These are phyloP conservation scores for Drosophila tripunctata DNA, from an alignment of 2,888 invertebrate species.

Conservation along the genomic window DNA sequence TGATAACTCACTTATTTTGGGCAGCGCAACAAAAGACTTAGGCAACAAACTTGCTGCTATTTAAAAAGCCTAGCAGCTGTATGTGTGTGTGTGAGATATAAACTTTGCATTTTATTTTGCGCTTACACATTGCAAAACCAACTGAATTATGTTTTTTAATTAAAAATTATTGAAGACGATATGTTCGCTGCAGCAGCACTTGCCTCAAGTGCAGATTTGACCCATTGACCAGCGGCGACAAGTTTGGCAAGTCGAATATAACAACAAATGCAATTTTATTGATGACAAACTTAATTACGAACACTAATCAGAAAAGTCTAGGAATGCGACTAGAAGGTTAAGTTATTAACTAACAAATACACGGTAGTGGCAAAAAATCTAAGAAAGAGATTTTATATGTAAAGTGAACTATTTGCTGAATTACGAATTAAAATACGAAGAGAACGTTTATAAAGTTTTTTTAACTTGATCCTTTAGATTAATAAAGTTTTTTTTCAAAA, in stretches of 20 bases:
- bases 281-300: slow-evolving; percentile 61
- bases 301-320: slow-evolving; percentile 35
- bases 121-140: slow-evolving; percentile 57
- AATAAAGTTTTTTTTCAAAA: too few relatives aligned
- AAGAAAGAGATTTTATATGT: too few relatives aligned
- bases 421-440: too few relatives aligned
- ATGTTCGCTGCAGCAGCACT: slow-evolving; percentile 10
- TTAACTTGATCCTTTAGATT: too few relatives aligned
- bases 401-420: too few relatives aligned
- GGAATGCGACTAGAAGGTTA: slow-evolving; percentile 5
- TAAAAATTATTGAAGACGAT: slow-evolving; percentile 61
- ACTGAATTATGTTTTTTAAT: slow-evolving; percentile 67
- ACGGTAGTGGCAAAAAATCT: too few relatives aligned
- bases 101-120: slow-evolving; percentile 59
- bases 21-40: slow-evolving; percentile 59
- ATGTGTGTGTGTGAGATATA: slow-evolving; percentile 13
- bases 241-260: slow-evolving; percentile 61
- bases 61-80: slow-evolving; percentile 23
- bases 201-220: slow-evolving; percentile 54
- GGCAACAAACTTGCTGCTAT: slow-evolving; percentile 57
- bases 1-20: slow-evolving; percentile 27
- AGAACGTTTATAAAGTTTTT: too few relatives aligned
- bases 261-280: slow-evolving; percentile 59
- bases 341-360: not conserved
- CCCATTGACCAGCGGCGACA: slow-evolving; percentile 68